Evolutionary conservation across 2,113 vertebrate genomes (phyloP), one percentile per base, ranked within the genome.

Genomic region (Sinocyclocheilus anshuiensis): DNA sequence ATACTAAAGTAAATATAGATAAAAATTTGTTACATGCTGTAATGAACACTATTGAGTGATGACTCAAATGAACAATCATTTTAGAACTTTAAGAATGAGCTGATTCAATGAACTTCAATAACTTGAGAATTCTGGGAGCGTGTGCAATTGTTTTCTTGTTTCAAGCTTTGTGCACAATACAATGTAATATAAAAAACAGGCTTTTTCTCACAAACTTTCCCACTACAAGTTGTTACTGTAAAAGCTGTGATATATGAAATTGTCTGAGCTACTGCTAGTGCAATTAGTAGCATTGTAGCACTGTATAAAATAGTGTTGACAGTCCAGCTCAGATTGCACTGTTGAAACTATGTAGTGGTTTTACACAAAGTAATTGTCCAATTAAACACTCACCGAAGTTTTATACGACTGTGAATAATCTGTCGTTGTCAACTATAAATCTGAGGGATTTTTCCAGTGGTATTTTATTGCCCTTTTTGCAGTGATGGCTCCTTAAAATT

Each of bases 361-460:
- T 67, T 67, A 67, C 24, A 26, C 24, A 29, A 67, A 39, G 20
- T 45, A 75, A 75, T 24, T 15, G 39, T 71, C 26, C 3, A 71
- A 36, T 71, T 71, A 36, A 71, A 16, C 29, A 13, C 10, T 15
- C 72, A 11, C 10, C 48, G n/a, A 75, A 45, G 72, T 75, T 48
- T 13, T 75, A 75, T 24, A 7, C 39, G 4, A 75, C 72, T 13
- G 72, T 48, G 20, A 39, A 75, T 42, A 75, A 48, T 45, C 39
- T 12, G 20, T 48, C 1, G 20, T 11, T 45, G 75, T 77, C 7
- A 15, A 10, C 48, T 77, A 77, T 77, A 53, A 77, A 53, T 77
- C 48, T 77, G 45, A 77, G 6, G 7, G 75, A 77, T 77, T 53
- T 77, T 77, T 77, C 75, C 75, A 77, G 75, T 77, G 45, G 3